Evolutionary conservation across 1,140 invertebrate species (phyloP).

Genomic region (Lycorma delicatula): DNA sequence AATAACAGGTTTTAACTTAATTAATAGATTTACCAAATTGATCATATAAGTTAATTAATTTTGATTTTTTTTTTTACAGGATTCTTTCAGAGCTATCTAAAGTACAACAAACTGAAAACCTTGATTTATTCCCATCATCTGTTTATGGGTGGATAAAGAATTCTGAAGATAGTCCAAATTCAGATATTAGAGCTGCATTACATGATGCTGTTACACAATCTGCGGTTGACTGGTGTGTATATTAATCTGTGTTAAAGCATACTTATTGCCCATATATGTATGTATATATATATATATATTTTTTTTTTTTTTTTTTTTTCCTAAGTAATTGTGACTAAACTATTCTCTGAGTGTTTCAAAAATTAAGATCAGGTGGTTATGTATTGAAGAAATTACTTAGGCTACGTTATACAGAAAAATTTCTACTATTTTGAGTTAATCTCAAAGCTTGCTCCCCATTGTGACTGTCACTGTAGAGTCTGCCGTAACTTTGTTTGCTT

Average conservation of each 20-base stretch:
- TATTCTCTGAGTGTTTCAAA: too few relatives aligned
- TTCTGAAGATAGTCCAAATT: constrained; percentile 42
- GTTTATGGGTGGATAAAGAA: constrained; percentile 57
- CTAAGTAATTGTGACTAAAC: too few relatives aligned
- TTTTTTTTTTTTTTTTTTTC: too few relatives aligned
- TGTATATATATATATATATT: not conserved
- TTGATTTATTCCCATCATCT: constrained; percentile 57
- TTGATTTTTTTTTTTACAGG: constrained; percentile 35
- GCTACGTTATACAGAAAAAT: too few relatives aligned
- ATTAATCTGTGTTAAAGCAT: not conserved
- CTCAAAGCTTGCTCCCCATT: too few relatives aligned
- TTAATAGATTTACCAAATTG: too few relatives aligned
- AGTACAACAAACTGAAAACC: constrained; percentile 47
- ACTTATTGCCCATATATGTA: not conserved
- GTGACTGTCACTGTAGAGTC: too few relatives aligned
- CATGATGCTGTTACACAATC: constrained; percentile 59
- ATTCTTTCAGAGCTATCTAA: constrained; percentile 50
- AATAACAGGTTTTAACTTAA: too few relatives aligned
- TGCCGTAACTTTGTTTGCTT: too few relatives aligned
- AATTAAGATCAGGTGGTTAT: too few relatives aligned
- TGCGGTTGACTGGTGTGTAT: constrained; percentile 55
- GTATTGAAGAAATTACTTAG: too few relatives aligned
- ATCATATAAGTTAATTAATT: constrained; percentile 11
- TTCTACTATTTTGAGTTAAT: too few relatives aligned
- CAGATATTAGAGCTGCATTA: constrained; percentile 50